phyloP scores from a whole-genome alignment of 1,140 invertebrate genomes.

The Anadara kagoshimensis region DNA sequence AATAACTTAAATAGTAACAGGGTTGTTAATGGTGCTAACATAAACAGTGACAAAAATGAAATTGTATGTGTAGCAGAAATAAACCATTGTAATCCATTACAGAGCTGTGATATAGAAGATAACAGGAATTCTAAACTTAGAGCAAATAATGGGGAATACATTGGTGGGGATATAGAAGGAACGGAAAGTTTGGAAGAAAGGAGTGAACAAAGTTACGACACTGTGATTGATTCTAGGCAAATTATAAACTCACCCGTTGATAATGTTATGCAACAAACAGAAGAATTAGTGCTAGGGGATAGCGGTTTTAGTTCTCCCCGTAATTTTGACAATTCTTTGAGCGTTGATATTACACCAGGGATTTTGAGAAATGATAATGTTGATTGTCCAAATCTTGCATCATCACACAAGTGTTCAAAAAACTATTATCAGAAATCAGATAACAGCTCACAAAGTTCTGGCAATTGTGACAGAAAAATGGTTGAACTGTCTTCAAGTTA shows the following conservation, averaged over 20 bases:
- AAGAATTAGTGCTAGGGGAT: slow-evolving; percentile 30
- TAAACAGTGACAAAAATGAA: slow-evolving; percentile 20
- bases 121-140: neutral
- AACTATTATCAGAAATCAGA: too few relatives aligned
- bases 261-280: slow-evolving; percentile 33
- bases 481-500: too few relatives aligned
- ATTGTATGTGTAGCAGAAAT: slow-evolving; percentile 35
- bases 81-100: slow-evolving; percentile 24
- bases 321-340: too few relatives aligned
- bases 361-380: too few relatives aligned
- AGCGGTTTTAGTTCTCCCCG: slow-evolving; percentile 39
- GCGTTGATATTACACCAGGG: too few relatives aligned
- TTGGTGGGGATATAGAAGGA: slow-evolving; percentile 4
- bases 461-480: too few relatives aligned
- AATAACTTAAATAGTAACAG: slow-evolving; percentile 12
- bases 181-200: slow-evolving; percentile 28
- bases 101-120: neutral
- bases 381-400: too few relatives aligned
- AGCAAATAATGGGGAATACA: neutral
- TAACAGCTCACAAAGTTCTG: too few relatives aligned
- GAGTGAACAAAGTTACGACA: slow-evolving; percentile 47
- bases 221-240: slow-evolving; percentile 25
- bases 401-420: too few relatives aligned
- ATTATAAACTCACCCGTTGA: slow-evolving; percentile 18
- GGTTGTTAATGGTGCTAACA: neutral